Evolutionary conservation across 2,797 vertebrate species (phyloP).

Genomic region (Austrolebias charrua): DNA sequence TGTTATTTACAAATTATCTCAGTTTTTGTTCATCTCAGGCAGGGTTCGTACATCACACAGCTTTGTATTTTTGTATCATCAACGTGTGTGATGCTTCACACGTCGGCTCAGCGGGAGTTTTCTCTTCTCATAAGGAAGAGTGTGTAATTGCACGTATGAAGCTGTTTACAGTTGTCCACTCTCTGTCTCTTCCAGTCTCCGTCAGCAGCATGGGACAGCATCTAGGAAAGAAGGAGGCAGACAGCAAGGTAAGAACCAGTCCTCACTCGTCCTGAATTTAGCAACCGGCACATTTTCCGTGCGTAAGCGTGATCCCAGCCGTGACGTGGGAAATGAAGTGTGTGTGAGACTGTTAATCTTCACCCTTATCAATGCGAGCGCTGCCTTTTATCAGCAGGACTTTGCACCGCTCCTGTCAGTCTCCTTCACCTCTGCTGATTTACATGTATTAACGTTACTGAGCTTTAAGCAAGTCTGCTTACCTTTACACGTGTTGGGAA

Average conservation of each 20-base stretch:
- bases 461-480: slow-evolving; percentile 19
- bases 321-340: slow-evolving; percentile 28
- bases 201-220: slow-evolving; percentile 78
- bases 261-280: neutral
- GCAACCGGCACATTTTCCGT: neutral
- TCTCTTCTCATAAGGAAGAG: slow-evolving; percentile 29
- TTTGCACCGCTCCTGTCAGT: slow-evolving; percentile 49
- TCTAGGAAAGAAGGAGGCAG: slow-evolving; percentile 70
- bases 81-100: neutral
- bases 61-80: neutral
- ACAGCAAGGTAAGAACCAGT: slow-evolving; percentile 64
- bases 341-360: slow-evolving; percentile 11
- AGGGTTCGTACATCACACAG: neutral
- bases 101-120: neutral
- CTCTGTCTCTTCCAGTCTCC: slow-evolving; percentile 63
- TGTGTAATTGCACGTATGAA: slow-evolving; percentile 16
- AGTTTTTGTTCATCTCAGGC: neutral
- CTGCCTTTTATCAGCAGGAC: slow-evolving; percentile 61
- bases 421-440: slow-evolving; percentile 30
- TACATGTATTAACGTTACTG: slow-evolving; percentile 20
- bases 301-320: neutral
- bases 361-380: slow-evolving; percentile 32
- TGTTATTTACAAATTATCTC: neutral
- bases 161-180: slow-evolving; percentile 29
- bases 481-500: neutral